A percentile compares a stretch with the other conserved stretches of the same genome.
Evolutionary conservation across 2,113 vertebrate genomes (phyloP).

Genomic region (Hoplias malabaricus): DNA sequence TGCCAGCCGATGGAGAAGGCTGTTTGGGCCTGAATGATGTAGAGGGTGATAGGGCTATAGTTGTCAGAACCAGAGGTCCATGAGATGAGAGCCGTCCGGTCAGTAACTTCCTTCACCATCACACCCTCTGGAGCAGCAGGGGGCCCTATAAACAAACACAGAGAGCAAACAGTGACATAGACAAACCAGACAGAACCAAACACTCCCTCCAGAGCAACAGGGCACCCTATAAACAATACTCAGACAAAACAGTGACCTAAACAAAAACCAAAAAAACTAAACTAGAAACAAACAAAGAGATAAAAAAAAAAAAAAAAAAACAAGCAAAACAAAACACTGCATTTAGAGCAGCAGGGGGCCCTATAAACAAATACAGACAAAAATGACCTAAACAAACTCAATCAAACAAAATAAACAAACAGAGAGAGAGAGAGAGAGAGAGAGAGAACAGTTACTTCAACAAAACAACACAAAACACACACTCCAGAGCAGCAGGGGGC

Average conservation of each 20-base stretch:
- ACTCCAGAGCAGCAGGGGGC: too few species aligned
- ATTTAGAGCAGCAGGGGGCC: conserved; percentile 72
- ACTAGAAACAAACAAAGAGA: neutral
- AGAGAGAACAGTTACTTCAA: conserved; percentile 1
- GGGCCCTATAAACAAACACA: conserved; percentile 66
- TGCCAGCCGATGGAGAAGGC: conserved; percentile 77
- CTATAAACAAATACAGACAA: too few species aligned
- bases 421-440: too few species aligned
- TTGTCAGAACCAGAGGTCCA: conserved; percentile 72
- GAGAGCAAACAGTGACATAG: neutral
- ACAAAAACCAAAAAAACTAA: conserved; percentile 37
- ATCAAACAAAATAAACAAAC: too few species aligned
- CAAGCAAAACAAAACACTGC: too few species aligned
- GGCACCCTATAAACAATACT: too few species aligned
- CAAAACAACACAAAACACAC: too few species aligned
- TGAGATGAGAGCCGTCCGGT: conserved; percentile 71
- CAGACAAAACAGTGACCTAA: conserved; percentile 37
- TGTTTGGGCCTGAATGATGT: conserved; percentile 69
- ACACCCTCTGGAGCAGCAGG: conserved; percentile 70
- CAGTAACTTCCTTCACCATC: conserved; percentile 67
- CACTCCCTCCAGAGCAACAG: too few species aligned
- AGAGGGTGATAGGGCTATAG: conserved; percentile 73
- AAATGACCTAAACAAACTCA: too few species aligned
- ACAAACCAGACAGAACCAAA: conserved; percentile 51
- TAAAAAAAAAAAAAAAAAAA: conserved; percentile 11